A percentile compares a stretch with the other conserved stretches of the same genome.
These are phyloP conservation scores for Harlomillsia oculata DNA, from an alignment of 1,140 invertebrate genomes.

Conservation along the genomic window DNA sequence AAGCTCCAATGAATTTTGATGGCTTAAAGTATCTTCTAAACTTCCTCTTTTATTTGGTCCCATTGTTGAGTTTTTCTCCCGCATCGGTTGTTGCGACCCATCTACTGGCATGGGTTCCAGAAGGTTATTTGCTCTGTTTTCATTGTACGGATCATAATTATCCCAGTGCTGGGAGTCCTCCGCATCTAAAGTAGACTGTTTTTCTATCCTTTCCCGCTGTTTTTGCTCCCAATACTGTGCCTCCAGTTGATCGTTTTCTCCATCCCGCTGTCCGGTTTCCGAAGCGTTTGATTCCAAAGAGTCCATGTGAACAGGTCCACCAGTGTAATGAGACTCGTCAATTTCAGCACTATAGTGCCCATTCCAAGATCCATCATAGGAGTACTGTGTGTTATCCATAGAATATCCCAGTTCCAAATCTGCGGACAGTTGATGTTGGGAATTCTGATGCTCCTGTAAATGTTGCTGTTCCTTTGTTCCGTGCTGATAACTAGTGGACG, in stretches of 20 bases:
- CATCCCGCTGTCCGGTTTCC: conserved; percentile 20
- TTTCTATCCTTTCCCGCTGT: conserved; percentile 32
- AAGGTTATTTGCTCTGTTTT: background rate
- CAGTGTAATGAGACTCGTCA: background rate
- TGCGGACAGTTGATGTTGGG: conserved; percentile 7
- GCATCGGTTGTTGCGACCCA: no score
- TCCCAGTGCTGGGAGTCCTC: conserved; percentile 13
- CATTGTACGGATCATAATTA: conserved; percentile 23
- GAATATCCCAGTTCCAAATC: conserved; percentile 21
- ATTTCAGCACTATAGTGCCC: conserved; percentile 18
- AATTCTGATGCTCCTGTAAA: background rate
- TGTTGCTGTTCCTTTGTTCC: background rate
- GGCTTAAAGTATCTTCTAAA: conserved; percentile 12
- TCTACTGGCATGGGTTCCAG: conserved; percentile 17
- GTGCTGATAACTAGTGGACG: no score
- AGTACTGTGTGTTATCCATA: conserved; percentile 3
- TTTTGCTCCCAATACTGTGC: conserved; percentile 36
- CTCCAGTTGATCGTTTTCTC: conserved; percentile 33
- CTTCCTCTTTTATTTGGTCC: background rate
- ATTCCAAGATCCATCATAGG: conserved; percentile 19
- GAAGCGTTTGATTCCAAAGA: conserved; percentile 33
- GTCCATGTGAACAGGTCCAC: conserved; percentile 34
- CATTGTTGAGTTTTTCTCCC: background rate
- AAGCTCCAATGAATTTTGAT: conserved; percentile 12
- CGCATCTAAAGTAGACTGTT: conserved; percentile 23